A percentile compares a stretch with the other conserved stretches of the same genome.
These are phyloP conservation scores for Corythornis vintsioides DNA, from an alignment of 2,113 vertebrate species.

Conservation along the genomic window DNA sequence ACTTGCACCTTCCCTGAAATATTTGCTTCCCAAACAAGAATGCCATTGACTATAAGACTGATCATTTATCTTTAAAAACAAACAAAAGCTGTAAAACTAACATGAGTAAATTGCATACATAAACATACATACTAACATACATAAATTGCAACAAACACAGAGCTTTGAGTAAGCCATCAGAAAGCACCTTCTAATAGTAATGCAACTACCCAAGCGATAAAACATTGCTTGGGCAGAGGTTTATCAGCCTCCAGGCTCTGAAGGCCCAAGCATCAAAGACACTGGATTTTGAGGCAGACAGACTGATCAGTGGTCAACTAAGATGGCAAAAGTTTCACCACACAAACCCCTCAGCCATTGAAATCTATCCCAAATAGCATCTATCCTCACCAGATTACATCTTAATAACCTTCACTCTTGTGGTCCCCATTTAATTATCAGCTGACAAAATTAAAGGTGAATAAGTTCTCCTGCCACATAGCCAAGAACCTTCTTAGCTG, in stretches of 20 bases:
- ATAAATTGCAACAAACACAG: not conserved
- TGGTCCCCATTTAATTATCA: not conserved
- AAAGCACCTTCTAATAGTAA: not conserved
- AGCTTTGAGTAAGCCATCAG: not conserved
- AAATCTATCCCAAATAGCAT: not conserved
- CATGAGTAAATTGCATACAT: too few species aligned
- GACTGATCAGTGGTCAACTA: rapidly evolving
- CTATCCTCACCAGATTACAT: not conserved
- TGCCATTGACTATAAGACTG: not conserved
- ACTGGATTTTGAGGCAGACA: not conserved
- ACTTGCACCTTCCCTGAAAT: not conserved
- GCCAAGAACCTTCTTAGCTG: not conserved
- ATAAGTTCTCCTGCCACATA: not conserved
- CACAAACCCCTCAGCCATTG: rapidly evolving
- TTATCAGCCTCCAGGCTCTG: not conserved
- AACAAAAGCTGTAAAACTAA: not conserved
- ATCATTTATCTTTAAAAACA: not conserved
- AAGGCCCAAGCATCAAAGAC: not conserved
- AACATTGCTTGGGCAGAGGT: rapidly evolving
- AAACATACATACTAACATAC: too few species aligned
- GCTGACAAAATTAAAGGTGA: not conserved
- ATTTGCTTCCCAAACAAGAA: not conserved
- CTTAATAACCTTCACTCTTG: not conserved
- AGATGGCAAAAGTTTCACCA: not conserved
- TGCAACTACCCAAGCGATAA: not conserved